phyloP scores from a whole-genome alignment of 2,797 vertebrate species.

The Limnodromus scolopaceus region DNA sequence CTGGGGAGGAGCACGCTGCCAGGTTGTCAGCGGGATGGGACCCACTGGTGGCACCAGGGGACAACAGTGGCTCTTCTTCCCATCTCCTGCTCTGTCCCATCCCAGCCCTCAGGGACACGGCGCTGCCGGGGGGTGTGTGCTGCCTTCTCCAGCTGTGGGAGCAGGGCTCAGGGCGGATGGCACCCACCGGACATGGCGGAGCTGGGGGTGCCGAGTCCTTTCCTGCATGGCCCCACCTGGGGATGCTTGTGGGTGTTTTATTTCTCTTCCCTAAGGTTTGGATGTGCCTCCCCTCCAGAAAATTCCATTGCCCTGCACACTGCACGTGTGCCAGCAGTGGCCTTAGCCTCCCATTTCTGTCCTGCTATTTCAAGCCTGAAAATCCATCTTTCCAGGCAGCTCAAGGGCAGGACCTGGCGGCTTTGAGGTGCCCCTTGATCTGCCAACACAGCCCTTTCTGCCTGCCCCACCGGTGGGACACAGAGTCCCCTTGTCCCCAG shows the following conservation, averaged over 20 bases:
- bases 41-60: neutral
- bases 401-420: neutral
- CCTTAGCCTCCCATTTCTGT: neutral
- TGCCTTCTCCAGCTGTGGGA: accelerated
- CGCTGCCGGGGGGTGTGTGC: accelerated
- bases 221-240: neutral
- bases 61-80: neutral
- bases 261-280: neutral
- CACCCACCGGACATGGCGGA: accelerated
- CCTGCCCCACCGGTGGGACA: neutral
- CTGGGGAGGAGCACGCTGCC: neutral
- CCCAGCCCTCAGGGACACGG: accelerated
- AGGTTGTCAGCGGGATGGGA: neutral
- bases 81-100: neutral
- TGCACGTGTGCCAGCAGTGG: accelerated
- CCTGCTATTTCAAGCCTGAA: neutral
- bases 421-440: neutral
- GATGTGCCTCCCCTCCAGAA: neutral
- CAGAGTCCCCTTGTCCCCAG: neutral
- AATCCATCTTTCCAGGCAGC: neutral
- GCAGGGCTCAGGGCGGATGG: neutral
- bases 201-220: neutral
- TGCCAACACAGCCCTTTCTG: neutral
- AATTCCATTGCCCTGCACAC: neutral
- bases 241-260: neutral